Conservation (phyloP, 2,888 invertebrate species). For the Zygothrica quintamaculata region DNA sequence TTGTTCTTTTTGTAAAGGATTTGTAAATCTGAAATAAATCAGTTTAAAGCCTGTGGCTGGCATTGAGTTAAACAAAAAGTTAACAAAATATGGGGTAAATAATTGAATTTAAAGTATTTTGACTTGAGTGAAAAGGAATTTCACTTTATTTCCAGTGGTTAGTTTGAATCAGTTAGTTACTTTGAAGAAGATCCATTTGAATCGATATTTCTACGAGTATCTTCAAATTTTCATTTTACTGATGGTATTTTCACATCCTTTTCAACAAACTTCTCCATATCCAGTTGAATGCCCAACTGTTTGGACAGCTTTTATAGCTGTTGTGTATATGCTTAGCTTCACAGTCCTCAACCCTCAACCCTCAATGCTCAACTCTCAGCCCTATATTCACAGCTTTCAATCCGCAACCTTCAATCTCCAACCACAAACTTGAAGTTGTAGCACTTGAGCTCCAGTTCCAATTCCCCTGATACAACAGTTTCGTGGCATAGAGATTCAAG, state of each 20-base stretch:
- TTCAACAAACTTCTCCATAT: conserved; percentile 16
- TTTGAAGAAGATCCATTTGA: not conserved
- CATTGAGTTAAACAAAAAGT: no score
- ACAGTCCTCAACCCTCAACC: not conserved
- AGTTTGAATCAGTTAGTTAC: not conserved
- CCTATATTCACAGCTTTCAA: no score
- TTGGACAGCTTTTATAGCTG: conserved; percentile 54
- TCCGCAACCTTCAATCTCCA: not conserved
- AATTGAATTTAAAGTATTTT: no score
- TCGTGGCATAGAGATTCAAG: conserved; percentile 28
- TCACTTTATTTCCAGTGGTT: not conserved
- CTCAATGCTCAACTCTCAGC: no score
- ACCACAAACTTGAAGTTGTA: conserved; percentile 15
- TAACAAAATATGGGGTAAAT: no score
- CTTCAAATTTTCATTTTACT: not conserved
- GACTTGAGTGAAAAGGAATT: no score
- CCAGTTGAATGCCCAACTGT: conserved; percentile 55
- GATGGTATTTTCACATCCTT: conserved; percentile 18
- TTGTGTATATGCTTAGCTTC: conserved; percentile 30
- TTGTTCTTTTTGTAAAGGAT: no score
- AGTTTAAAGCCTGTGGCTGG: no score
- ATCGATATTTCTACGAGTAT: not conserved
- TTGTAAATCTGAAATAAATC: no score
- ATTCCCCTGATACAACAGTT: not conserved
- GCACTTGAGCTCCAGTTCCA: conserved; percentile 10